Percentiles rank a stretch among this genome's conserved stretches.
Conservation (phyloP, 2,888 invertebrate species). For the Lathronympha strigana region DNA sequence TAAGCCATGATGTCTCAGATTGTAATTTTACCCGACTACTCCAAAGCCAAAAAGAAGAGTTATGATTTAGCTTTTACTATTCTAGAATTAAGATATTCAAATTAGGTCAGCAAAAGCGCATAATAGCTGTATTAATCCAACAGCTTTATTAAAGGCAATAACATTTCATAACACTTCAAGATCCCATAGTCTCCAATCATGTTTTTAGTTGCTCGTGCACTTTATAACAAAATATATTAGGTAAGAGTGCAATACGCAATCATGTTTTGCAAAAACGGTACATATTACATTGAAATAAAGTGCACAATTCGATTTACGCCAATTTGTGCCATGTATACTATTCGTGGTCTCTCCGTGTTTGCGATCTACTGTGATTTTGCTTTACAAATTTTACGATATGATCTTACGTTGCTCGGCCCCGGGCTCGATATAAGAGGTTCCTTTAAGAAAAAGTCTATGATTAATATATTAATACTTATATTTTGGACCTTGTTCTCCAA, state of each 20-base stretch:
- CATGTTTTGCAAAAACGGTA: constrained; percentile 19
- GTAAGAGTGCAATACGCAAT: background rate
- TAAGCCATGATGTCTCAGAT: too few relatives aligned
- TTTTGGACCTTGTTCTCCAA: constrained; percentile 70
- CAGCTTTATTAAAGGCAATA: background rate
- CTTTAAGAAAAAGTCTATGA: constrained; percentile 61
- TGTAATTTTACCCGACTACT: too few relatives aligned
- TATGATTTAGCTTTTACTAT: too few relatives aligned
- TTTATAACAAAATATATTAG: constrained; percentile 27
- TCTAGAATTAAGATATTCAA: background rate
- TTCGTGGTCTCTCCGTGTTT: constrained; percentile 31
- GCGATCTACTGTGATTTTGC: constrained; percentile 47
- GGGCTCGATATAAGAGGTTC: constrained; percentile 70
- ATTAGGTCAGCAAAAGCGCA: background rate
- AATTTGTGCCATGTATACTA: constrained; percentile 16
- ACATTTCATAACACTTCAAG: background rate
- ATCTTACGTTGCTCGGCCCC: constrained; percentile 72
- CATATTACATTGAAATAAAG: constrained; percentile 30
- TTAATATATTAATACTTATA: constrained; percentile 59
- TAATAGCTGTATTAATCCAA: background rate
- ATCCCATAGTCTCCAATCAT: too few relatives aligned
- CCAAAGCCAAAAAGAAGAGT: too few relatives aligned
- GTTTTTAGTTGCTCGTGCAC: too few relatives aligned
- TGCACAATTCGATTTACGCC: constrained; percentile 27
- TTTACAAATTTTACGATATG: constrained; percentile 47